Conservation (phyloP, 53 echinoderm and acorn worm species). For the Henricia sp. region DNA sequence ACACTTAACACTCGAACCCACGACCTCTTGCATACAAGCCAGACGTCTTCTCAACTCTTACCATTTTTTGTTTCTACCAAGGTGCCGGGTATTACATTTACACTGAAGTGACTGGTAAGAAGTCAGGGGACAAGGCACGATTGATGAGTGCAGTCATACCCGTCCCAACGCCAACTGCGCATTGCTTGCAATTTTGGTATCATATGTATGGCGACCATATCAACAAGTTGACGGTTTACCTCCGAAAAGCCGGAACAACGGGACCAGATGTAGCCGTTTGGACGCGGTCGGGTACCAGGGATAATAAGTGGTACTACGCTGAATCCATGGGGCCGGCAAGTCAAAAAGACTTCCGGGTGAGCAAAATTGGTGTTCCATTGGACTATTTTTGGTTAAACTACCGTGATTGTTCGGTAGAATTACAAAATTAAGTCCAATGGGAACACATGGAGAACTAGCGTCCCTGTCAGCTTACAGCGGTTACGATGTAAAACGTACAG, state of each 20-base stretch:
- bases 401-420: no score
- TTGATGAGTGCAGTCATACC: conserved; percentile 49
- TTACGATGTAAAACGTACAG: no score
- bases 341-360: conserved; percentile 34
- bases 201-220: conserved; percentile 79
- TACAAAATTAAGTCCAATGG: no score
- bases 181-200: conserved; percentile 82
- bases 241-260: conserved; percentile 10
- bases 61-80: no score
- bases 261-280: conserved; percentile 8
- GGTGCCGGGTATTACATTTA: conserved; percentile 54
- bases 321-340: not conserved
- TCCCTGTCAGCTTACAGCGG: no score
- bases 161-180: not conserved
- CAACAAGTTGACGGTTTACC: conserved; percentile 67
- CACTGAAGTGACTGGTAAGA: conserved; percentile 22
- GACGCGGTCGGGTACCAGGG: conserved; percentile 30
- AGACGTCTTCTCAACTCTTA: not conserved
- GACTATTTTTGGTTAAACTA: no score
- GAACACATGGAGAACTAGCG: no score
- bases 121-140: conserved; percentile 28
- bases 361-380: not conserved
- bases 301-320: conserved; percentile 46
- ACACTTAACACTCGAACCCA: no score
- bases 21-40: not conserved